phyloP scores from a whole-genome alignment of 1,140 invertebrate genomes.

The Drosophila subpulchrella region DNA sequence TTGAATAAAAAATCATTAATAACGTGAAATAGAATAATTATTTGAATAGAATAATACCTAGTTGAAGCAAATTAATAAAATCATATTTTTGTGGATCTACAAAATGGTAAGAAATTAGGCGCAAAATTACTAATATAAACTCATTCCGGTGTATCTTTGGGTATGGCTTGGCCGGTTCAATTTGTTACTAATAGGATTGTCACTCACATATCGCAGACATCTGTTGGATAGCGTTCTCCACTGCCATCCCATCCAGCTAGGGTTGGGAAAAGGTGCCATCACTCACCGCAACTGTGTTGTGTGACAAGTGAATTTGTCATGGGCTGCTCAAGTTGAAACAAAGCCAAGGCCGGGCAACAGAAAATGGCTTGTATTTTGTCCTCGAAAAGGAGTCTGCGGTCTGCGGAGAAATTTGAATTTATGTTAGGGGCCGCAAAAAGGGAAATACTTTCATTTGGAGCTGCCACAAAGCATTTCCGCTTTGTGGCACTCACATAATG shows the following conservation, averaged over 20 bases:
- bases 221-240: constrained; percentile 47
- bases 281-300: constrained; percentile 71
- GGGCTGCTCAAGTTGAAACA: constrained; percentile 68
- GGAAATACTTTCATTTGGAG: constrained; percentile 51
- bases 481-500: constrained; percentile 55
- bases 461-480: constrained; percentile 65
- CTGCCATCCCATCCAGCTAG: constrained; percentile 9
- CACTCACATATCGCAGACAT: constrained; percentile 70
- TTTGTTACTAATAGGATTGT: constrained; percentile 78
- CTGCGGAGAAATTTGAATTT: constrained; percentile 51
- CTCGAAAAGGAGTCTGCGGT: constrained; percentile 2
- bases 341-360: constrained; percentile 64
- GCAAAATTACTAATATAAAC: no score
- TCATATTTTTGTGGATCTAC: no score
- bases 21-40: no score
- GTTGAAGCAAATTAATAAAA: no score
- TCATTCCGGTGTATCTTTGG: not conserved
- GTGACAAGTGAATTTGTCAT: constrained; percentile 80
- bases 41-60: no score
- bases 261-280: constrained; percentile 34
- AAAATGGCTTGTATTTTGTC: constrained; percentile 37
- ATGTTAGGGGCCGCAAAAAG: constrained; percentile 18
- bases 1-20: no score
- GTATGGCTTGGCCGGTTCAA: constrained; percentile 49
- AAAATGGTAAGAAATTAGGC: no score